Evolutionary conservation across 2,113 vertebrate genomes (phyloP).

Genomic region (Pseudopodoces humilis): DNA sequence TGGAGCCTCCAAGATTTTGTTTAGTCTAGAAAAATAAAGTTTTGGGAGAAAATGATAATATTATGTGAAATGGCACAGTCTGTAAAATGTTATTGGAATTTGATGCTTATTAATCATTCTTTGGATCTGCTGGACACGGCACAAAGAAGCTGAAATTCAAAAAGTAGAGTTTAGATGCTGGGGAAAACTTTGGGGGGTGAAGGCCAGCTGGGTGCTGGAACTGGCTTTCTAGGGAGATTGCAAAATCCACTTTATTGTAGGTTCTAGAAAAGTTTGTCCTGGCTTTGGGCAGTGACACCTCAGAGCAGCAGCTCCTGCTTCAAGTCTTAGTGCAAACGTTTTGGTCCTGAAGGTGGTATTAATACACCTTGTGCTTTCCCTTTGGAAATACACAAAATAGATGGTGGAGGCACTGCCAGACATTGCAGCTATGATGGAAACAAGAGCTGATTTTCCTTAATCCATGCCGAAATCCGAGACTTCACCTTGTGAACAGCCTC

Average conservation of each 20-base stretch:
- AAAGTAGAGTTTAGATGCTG: background rate
- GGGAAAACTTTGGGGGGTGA: background rate
- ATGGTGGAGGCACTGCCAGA: background rate
- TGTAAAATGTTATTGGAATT: background rate
- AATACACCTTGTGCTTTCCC: background rate
- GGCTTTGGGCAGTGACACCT: background rate
- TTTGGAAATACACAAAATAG: background rate
- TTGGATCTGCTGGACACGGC: background rate
- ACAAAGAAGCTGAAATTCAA: background rate
- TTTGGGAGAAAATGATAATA: background rate
- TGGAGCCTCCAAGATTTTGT: background rate
- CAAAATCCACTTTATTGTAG: background rate
- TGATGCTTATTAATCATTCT: background rate
- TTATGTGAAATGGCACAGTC: accelerated
- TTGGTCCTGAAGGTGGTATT: background rate
- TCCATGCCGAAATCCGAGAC: accelerated
- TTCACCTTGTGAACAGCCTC: background rate
- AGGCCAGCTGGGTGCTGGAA: background rate
- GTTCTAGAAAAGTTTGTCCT: background rate
- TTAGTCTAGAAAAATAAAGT: background rate
- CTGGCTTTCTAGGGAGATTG: accelerated
- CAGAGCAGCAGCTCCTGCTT: background rate
- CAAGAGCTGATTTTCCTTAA: background rate
- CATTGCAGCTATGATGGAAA: accelerated
- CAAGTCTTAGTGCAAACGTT: background rate